Base-by-base conservation (phyloP, 1,140 invertebrate genomes). In the Mizuhopecten yessoensis region DNA sequence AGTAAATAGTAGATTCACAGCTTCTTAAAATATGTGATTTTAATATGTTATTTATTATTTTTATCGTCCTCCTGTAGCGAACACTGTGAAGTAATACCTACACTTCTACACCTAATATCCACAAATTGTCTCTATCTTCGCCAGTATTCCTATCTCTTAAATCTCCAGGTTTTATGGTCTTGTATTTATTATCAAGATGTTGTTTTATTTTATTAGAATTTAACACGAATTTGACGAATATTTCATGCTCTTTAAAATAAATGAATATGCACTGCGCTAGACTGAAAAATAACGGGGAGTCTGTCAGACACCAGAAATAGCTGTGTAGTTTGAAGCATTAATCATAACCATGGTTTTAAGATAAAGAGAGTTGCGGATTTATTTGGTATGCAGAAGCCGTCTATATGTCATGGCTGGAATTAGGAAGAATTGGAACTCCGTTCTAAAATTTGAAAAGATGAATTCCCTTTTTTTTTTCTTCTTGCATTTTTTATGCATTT, bases 161-260 rank as follows among this genome's bases (percentile, higher is more conserved):
- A 75, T 75, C 23, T 75, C 57, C 7, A 7, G 0, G 3, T n/a
- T 75, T 29, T 75, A 29, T 29, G n/a, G 57, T 75, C 11, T n/a
- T 75, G 57, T 75, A 75, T 5, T n/a, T 29, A 75, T 29, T 75
- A 75, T 75, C 57, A 75, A 75, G 57, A 75, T 29, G 23, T 29
- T 75, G n/a, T 29, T 75, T 29, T 75, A 75, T 75, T 75, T 75
- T 75, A 75, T 75, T 75, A 75, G 23, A 75, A 5, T 75, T 75
- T 75, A 75, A 75, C 57, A 75, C 23, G n/a, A 75, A 17, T 29
- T 29, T 75, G 57, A 75, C 57, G 57, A 75, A 75, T 75, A 29
- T n/a, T 29, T 75, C 29, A 29, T 29, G 1, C n/a, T 23, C 5
- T 29, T 11, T 75, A 1, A 29, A 75, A 75, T 75, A 75, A 75